A percentile compares a stretch with the other conserved stretches of the same genome.
phyloP scores from a whole-genome alignment of 37 sponge, comb jelly and placozoan genomes.

The Chondrosia reniformis region DNA sequence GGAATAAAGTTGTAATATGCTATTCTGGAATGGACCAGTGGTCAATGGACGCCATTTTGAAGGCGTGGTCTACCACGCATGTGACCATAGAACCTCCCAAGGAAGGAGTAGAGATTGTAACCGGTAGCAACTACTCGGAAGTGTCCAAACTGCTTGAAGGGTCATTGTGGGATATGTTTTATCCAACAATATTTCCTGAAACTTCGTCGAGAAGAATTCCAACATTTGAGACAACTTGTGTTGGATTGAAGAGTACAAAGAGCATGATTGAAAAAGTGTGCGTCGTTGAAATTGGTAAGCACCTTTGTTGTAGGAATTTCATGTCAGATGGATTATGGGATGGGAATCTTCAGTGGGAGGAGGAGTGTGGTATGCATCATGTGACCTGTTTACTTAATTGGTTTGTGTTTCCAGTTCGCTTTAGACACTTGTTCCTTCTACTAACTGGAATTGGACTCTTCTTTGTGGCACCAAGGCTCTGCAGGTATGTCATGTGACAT shows the following conservation, averaged over 20 bases:
- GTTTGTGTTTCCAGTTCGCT: background rate
- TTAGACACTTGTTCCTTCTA: conserved; percentile 27
- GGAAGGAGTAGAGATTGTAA: background rate
- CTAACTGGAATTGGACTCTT: conserved; percentile 37
- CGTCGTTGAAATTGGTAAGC: background rate
- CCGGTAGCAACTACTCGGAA: background rate
- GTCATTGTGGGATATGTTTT: background rate
- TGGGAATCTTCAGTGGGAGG: background rate
- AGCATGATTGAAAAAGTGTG: background rate
- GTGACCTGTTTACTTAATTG: background rate
- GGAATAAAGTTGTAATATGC: background rate
- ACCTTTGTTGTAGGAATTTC: no score
- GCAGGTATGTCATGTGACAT: conserved; percentile 27
- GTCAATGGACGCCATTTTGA: background rate
- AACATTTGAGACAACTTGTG: background rate
- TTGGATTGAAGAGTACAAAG: background rate
- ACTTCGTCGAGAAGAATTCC: background rate
- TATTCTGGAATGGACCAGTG: conserved; percentile 13
- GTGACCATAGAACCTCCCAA: background rate
- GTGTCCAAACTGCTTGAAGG: background rate
- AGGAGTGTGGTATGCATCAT: background rate
- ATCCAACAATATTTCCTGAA: background rate
- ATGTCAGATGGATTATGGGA: background rate
- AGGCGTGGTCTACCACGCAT: background rate
- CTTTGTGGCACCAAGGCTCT: conserved; percentile 39